Evolutionary conservation across 2,888 invertebrate genomes (phyloP).

Genomic region (Anodontia alba): DNA sequence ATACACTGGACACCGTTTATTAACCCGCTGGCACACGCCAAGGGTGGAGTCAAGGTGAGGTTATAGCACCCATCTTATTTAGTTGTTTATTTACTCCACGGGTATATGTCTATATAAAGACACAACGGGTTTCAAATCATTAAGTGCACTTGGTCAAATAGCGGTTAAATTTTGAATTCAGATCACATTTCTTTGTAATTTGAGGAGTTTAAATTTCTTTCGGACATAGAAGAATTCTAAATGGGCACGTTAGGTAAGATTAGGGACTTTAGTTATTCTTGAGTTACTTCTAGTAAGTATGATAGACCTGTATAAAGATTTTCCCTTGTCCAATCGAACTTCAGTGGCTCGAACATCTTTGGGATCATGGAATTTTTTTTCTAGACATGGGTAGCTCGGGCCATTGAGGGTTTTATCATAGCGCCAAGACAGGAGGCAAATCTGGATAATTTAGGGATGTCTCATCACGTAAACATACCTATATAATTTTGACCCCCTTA

Average conservation of each 20-base stretch:
- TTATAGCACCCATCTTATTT: neutral
- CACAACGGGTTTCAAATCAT: neutral
- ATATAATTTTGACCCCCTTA: too few species aligned
- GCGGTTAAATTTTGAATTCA: neutral
- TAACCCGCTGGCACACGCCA: slow-evolving; percentile 22
- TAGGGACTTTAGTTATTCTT: too few species aligned
- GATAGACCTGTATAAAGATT: too few species aligned
- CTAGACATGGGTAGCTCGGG: too few species aligned
- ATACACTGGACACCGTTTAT: slow-evolving; percentile 9
- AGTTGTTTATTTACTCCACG: slow-evolving; percentile 14
- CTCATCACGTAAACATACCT: too few species aligned
- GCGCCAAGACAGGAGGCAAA: too few species aligned
- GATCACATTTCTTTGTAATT: neutral
- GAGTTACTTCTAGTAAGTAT: too few species aligned
- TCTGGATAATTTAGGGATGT: too few species aligned
- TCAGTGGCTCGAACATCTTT: too few species aligned
- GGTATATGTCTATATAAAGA: slow-evolving; percentile 5
- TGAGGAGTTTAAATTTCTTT: neutral
- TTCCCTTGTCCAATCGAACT: too few species aligned
- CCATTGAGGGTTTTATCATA: too few species aligned
- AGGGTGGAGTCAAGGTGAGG: slow-evolving; percentile 2
- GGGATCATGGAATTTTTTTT: too few species aligned
- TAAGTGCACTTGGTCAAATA: slow-evolving; percentile 8
- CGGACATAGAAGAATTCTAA: neutral
- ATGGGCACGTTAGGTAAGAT: slow-evolving; percentile 6